Evolutionary conservation across 2,888 invertebrate genomes (phyloP).

Genomic region (Meiosimyza platycephala): DNA sequence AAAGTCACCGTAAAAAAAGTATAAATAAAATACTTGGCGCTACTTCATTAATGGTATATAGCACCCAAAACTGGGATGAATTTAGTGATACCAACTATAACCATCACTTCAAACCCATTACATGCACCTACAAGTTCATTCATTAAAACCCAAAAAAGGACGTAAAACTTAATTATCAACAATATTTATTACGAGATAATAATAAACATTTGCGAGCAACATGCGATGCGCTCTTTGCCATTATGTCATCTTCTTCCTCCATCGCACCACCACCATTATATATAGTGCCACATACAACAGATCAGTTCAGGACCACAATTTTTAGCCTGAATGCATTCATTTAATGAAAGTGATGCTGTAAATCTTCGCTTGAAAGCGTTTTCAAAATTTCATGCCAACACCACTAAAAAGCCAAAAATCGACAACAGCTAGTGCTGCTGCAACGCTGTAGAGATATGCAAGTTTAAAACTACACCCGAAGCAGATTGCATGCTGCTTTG

Average conservation of each 20-base stretch:
- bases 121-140: not conserved
- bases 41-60: slow-evolving; percentile 26
- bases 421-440: not conserved
- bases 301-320: slow-evolving; percentile 1
- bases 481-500: not conserved
- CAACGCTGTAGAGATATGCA: not conserved
- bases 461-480: not conserved
- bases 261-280: no score
- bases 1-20: no score
- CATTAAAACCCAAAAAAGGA: slow-evolving; percentile 9
- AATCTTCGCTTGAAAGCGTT: slow-evolving; percentile 32
- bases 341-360: slow-evolving; percentile 34
- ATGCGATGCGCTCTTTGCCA: not conserved
- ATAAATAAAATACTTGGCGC: slow-evolving; percentile 17
- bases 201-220: slow-evolving; percentile 33
- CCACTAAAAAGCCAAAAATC: slow-evolving; percentile 12
- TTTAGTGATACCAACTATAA: not conserved
- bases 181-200: slow-evolving; percentile 35
- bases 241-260: no score
- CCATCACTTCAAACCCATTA: no score
- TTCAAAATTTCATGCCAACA: slow-evolving; percentile 22
- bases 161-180: slow-evolving; percentile 34
- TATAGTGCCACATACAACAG: no score
- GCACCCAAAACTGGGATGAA: slow-evolving; percentile 8
- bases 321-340: slow-evolving; percentile 25